Evolutionary conservation across 2,113 vertebrate genomes (phyloP).

Genomic region (Typhlomys cinereus): DNA sequence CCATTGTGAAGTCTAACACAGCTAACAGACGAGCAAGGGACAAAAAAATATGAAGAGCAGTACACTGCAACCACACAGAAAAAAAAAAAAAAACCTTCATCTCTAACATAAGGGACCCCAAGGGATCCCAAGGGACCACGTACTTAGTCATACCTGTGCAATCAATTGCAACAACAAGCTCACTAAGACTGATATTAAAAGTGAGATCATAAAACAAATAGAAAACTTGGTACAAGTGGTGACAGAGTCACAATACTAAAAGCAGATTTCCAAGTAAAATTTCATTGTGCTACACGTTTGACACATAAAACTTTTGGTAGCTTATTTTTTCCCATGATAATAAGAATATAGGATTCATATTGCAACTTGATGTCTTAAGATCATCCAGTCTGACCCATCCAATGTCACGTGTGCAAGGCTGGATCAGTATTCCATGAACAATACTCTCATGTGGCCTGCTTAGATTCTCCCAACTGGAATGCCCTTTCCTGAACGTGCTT

Average conservation of each 20-base stretch:
- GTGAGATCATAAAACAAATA: not conserved
- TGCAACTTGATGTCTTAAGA: not conserved
- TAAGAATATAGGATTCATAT: not conserved
- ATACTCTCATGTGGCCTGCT: not conserved
- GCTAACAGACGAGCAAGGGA: too few relatives aligned
- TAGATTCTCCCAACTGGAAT: not conserved
- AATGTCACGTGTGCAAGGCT: fast-evolving
- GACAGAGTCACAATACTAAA: not conserved
- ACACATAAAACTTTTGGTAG: not conserved
- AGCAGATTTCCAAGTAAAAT: not conserved
- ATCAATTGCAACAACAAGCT: too few relatives aligned
- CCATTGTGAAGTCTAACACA: too few relatives aligned
- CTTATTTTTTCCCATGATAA: not conserved
- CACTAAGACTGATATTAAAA: too few relatives aligned
- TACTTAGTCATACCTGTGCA: too few relatives aligned
- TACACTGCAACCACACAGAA: too few relatives aligned
- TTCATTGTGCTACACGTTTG: not conserved
- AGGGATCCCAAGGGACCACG: too few relatives aligned
- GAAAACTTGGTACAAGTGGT: not conserved
- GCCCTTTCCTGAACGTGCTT: not conserved
- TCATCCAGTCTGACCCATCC: not conserved
- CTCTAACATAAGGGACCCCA: too few relatives aligned
- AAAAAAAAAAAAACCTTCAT: too few relatives aligned
- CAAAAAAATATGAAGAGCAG: too few relatives aligned
- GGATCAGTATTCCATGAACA: not conserved